phyloP scores from a whole-genome alignment of 2,888 invertebrate species.

The Pollenia griseotomentosa region DNA sequence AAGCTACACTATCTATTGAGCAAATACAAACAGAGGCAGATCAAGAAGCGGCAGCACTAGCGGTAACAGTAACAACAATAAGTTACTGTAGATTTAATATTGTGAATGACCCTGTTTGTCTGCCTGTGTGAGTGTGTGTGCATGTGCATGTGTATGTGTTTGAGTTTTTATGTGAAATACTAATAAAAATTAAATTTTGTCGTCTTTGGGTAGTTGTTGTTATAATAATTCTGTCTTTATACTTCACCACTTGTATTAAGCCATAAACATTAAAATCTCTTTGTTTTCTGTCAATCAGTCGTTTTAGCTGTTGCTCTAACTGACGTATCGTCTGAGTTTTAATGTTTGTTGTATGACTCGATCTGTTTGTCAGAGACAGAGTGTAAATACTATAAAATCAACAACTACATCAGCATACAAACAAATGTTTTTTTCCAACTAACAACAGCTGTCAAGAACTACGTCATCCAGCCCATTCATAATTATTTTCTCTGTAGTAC shows the following conservation, averaged over 20 bases:
- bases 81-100: constrained; percentile 14
- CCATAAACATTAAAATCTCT: constrained; percentile 60
- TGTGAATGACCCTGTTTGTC: neutral
- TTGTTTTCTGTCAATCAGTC: constrained; percentile 20
- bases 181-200: constrained; percentile 21
- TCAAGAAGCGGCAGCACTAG: constrained; percentile 43
- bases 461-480: constrained; percentile 79
- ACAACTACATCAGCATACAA: constrained; percentile 41
- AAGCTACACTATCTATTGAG: constrained; percentile 66
- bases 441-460: constrained; percentile 83
- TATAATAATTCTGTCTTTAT: constrained; percentile 46
- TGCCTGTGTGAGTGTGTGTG: constrained; percentile 37
- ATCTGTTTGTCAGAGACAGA: constrained; percentile 39
- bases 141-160: neutral
- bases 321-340: neutral
- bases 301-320: neutral
- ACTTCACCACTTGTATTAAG: constrained; percentile 63
- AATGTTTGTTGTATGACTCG: constrained; percentile 4
- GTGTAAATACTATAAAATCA: constrained; percentile 58
- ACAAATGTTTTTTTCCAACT: constrained; percentile 73
- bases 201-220: constrained; percentile 42
- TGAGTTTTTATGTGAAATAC: constrained; percentile 45
- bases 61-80: constrained; percentile 50
- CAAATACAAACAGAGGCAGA: constrained; percentile 44
- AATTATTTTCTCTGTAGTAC: constrained; percentile 54